phyloP scores from a whole-genome alignment of 1,140 invertebrate genomes.

The Drosophila auraria region DNA sequence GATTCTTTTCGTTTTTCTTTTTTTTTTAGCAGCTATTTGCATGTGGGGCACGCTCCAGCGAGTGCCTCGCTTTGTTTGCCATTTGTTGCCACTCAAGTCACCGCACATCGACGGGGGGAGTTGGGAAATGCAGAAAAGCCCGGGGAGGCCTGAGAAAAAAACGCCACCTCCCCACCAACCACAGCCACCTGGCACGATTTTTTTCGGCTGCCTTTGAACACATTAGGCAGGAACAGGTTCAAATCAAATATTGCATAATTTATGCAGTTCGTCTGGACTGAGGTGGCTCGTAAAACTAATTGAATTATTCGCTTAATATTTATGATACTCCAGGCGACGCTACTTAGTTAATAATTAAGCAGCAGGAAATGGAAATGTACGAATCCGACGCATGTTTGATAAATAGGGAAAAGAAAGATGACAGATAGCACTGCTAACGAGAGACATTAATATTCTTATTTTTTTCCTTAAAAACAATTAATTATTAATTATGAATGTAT shows the following conservation, averaged over 20 bases:
- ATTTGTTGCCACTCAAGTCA: slow-evolving; percentile 70
- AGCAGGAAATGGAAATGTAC: slow-evolving; percentile 13
- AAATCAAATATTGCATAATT: slow-evolving; percentile 69
- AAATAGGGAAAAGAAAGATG: not conserved
- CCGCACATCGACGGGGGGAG: slow-evolving; percentile 20
- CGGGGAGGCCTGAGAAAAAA: not conserved
- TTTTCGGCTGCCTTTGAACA: not conserved
- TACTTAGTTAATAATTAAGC: slow-evolving; percentile 43
- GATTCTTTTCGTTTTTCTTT: slow-evolving; percentile 4
- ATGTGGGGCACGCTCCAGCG: slow-evolving; percentile 68
- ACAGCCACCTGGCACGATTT: slow-evolving; percentile 26
- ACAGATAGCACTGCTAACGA: not conserved
- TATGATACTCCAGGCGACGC: slow-evolving; percentile 40
- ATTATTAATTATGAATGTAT: too few relatives aligned
- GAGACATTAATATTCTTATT: too few relatives aligned
- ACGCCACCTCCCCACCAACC: not conserved
- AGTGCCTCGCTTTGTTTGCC: slow-evolving; percentile 75
- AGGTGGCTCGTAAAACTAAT: slow-evolving; percentile 48
- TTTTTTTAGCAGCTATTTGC: slow-evolving; percentile 55
- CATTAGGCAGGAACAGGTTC: slow-evolving; percentile 30
- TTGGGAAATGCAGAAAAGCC: slow-evolving; percentile 1
- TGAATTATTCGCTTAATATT: slow-evolving; percentile 62
- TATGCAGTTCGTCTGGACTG: slow-evolving; percentile 20
- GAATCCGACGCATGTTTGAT: slow-evolving; percentile 5
- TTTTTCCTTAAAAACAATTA: too few relatives aligned